Evolutionary conservation across 2,888 invertebrate species (phyloP), one percentile per base, ranked within the genome.

Genomic region (Hylaea fasciaria): DNA sequence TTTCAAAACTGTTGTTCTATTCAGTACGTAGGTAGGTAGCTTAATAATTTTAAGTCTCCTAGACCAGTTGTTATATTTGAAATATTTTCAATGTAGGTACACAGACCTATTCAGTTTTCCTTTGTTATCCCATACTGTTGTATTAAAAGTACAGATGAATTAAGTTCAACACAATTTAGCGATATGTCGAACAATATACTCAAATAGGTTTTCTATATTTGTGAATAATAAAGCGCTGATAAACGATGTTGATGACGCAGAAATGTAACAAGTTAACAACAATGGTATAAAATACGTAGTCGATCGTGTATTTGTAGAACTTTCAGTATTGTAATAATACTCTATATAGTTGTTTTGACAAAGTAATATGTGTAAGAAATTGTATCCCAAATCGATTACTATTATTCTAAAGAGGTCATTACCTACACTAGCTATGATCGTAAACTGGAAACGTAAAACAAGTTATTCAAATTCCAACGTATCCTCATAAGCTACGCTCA

Each of bases 401-500:
- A 32, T 8, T 2, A 32, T 12, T n/a, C 12, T 37, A 12, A 35
- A 35, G 3, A 9, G 9, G 9, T 35, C 11, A 35, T 22, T 35
- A 35, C 9, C 11, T 37, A 3, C 37, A n/a, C 12, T 37, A 35
- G 37, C 12, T 3, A n/a, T 37, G 37, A 4, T 12, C 37, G 14
- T 32, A 53, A 45, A 45, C 13, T 40, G 14, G 22, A 39, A 40
- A n/a, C 40, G 1, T 12, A 51, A 29, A 50, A 14, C 50, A 2
- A 22, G 48, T 61, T 56, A 57, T 39, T 52, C 55, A 64, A 62
- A 22, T 22, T 22, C 22, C 5, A 22, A 3, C 22, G 22, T 53
- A 51, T 45, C 45, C 49, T 63, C 56, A 62, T 67, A 63, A 70
- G 68, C 70, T 68, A 81, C 76, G 82, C 77, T 76, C 71, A 74